Conservation (phyloP, 2,113 vertebrate species). For the Tachuris rubrigastra region DNA sequence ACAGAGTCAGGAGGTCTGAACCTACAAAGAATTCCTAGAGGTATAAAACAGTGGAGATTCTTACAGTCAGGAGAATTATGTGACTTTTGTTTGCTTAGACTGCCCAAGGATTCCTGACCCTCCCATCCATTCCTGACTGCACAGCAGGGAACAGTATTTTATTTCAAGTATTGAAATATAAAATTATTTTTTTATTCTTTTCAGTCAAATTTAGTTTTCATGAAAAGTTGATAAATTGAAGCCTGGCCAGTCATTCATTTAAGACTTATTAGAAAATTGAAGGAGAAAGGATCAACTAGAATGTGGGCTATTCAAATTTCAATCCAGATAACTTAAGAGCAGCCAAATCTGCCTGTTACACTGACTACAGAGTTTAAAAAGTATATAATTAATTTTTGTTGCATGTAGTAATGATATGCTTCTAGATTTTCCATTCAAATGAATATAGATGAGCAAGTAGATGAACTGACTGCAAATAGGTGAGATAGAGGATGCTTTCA, state of each 20-base stretch:
- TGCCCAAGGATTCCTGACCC: neutral
- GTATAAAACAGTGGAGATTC: neutral
- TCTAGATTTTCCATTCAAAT: neutral
- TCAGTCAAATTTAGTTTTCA: neutral
- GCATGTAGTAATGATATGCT: neutral
- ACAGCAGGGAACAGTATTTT: neutral
- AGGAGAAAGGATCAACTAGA: neutral
- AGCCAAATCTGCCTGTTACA: neutral
- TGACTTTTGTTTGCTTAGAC: neutral
- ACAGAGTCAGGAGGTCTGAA: neutral
- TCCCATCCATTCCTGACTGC: neutral
- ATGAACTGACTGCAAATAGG: neutral
- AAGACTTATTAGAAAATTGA: neutral
- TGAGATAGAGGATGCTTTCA: neutral
- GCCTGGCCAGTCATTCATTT: neutral
- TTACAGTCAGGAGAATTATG: neutral
- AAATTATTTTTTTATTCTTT: neutral
- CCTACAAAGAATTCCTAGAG: neutral
- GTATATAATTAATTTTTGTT: neutral
- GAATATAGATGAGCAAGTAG: neutral
- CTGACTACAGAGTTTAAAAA: neutral
- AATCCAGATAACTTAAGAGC: neutral
- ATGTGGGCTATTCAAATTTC: neutral
- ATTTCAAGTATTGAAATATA: neutral
- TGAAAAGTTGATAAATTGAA: neutral